Evolutionary conservation across 2,888 invertebrate species (phyloP).

Genomic region (Drosophila demipolita): DNA sequence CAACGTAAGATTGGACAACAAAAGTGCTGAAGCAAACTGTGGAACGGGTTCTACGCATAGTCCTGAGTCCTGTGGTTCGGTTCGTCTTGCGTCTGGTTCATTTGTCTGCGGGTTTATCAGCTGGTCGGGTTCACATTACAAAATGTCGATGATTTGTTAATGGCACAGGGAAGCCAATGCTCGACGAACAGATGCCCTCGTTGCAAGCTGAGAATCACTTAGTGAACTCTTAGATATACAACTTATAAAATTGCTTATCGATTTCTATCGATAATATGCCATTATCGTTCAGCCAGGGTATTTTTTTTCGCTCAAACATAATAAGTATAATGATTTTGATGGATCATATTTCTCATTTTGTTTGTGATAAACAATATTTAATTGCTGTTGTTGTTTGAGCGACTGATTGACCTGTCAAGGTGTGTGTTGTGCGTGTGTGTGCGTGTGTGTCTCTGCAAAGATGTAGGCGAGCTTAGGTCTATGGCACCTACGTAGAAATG

Average conservation of each 20-base stretch:
- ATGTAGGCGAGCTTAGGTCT: conserved; percentile 27
- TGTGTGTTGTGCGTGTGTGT: conserved; percentile 4
- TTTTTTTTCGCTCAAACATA: conserved; percentile 36
- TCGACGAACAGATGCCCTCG: neutral
- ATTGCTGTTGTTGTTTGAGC: conserved; percentile 7
- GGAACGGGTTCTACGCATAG: conserved; percentile 6
- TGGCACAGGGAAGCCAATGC: conserved; percentile 6
- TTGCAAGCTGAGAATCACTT: neutral
- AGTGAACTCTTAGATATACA: neutral
- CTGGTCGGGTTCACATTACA: conserved; percentile 61
- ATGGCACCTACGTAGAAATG: neutral
- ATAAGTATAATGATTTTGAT: conserved; percentile 43
- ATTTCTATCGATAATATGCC: neutral
- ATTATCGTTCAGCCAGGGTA: neutral
- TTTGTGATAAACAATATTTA: conserved; percentile 59
- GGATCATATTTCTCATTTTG: conserved; percentile 64
- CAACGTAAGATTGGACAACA: neutral
- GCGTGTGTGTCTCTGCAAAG: conserved; percentile 12
- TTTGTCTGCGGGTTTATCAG: conserved; percentile 39
- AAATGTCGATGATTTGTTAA: conserved; percentile 36
- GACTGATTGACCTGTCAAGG: conserved; percentile 42
- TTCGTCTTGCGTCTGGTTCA: conserved; percentile 39
- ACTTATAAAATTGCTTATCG: neutral
- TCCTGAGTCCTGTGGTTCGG: neutral
- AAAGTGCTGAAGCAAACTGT: neutral